These are phyloP conservation scores for Myoxocephalus aenaeus DNA, from an alignment of 2,797 vertebrate species.

Conservation along the genomic window DNA sequence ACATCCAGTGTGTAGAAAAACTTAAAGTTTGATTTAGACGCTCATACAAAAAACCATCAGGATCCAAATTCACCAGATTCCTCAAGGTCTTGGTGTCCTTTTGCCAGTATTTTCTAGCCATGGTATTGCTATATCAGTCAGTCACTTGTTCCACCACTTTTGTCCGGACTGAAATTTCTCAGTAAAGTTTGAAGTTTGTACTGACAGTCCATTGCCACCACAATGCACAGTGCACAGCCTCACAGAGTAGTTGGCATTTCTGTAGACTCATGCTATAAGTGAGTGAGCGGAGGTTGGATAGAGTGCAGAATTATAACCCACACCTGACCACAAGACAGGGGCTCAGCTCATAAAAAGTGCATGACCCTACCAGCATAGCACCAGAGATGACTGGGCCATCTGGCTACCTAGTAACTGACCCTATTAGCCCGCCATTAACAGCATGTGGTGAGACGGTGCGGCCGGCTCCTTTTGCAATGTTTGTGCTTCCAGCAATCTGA, in stretches of 20 bases:
- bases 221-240: background rate
- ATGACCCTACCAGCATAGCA: constrained; percentile 45
- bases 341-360: constrained; percentile 59
- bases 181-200: background rate
- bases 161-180: background rate
- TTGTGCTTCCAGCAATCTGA: constrained; percentile 51
- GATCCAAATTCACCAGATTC: background rate
- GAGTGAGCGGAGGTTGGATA: constrained; percentile 27
- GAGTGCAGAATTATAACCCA: constrained; percentile 35
- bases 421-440: constrained; percentile 60
- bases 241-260: background rate
- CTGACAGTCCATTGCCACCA: background rate
- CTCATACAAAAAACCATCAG: constrained; percentile 31
- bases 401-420: constrained; percentile 43
- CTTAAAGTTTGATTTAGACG: constrained; percentile 24
- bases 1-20: constrained; percentile 48
- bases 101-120: background rate
- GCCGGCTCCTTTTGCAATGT: constrained; percentile 28
- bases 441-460: constrained; percentile 54
- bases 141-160: background rate
- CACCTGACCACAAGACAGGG: constrained; percentile 47
- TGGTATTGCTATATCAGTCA: fast-evolving
- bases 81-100: background rate
- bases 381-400: constrained; percentile 50
- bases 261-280: constrained; percentile 6